Evolutionary conservation across 35 echinoderm and acorn worm genomes (phyloP).

Genomic region (Ophioderma brevispina): DNA sequence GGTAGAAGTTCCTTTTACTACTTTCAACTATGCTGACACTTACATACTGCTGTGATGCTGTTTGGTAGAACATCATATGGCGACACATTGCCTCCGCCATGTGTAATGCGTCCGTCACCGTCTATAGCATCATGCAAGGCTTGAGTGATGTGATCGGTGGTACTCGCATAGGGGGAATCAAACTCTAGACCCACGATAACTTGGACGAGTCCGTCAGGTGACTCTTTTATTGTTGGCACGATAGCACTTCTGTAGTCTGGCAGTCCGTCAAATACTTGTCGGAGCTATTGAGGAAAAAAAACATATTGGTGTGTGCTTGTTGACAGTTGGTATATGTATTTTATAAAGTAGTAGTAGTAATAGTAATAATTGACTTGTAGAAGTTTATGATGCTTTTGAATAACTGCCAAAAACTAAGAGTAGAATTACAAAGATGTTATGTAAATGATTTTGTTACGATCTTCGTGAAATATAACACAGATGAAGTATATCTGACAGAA

Average conservation of each 20-base stretch:
- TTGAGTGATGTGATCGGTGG: background rate
- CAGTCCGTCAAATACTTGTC: background rate
- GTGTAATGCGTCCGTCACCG: background rate
- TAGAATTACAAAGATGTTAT: no score
- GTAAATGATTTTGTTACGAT: no score
- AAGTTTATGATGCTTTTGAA: no score
- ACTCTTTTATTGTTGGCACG: background rate
- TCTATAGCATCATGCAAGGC: background rate
- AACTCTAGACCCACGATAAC: background rate
- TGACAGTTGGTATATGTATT: no score
- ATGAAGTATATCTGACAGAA: no score
- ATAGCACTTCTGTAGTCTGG: background rate
- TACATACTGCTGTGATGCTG: background rate
- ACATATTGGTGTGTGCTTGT: no score
- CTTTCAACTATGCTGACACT: background rate
- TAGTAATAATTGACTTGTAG: no score
- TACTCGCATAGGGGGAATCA: background rate
- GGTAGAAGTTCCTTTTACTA: no score
- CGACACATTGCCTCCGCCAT: background rate
- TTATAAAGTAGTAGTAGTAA: no score
- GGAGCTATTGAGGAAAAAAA: no score
- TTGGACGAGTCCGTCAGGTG: background rate
- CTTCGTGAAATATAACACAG: no score
- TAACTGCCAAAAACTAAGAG: no score
- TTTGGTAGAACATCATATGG: background rate